Conservation (phyloP, 1,140 invertebrate species). For the Tetragnatha versicolor region DNA sequence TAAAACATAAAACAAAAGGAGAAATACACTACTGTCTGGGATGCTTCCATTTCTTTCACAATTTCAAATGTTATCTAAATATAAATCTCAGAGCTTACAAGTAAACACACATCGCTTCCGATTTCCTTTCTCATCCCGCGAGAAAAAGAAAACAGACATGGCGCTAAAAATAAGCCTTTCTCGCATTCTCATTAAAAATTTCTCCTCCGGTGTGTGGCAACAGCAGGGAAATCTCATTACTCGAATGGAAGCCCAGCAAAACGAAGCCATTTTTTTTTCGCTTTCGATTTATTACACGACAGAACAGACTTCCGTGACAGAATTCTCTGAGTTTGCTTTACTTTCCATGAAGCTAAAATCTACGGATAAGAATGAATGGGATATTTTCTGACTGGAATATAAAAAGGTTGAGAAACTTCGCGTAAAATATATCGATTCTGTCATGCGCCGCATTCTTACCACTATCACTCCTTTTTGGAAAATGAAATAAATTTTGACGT, state of each 20-base stretch:
- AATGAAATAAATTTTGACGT: background rate
- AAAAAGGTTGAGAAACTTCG: background rate
- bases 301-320: constrained; percentile 12
- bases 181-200: constrained; percentile 50
- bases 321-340: background rate
- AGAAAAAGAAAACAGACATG: background rate
- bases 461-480: background rate
- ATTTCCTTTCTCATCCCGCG: background rate
- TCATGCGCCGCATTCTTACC: background rate
- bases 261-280: constrained; percentile 1
- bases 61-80: background rate
- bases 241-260: constrained; percentile 20
- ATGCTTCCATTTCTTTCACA: background rate
- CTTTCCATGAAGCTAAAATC: too few species aligned
- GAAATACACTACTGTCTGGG: background rate
- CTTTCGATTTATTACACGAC: constrained; percentile 13
- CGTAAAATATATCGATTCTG: background rate
- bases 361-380: constrained; percentile 10
- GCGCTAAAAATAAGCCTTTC: constrained; percentile 21
- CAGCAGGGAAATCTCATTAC: constrained; percentile 42
- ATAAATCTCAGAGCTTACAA: background rate
- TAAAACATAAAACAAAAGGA: background rate
- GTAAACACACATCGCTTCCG: background rate
- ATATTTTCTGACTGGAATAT: constrained; percentile 1
- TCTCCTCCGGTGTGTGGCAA: constrained; percentile 1